phyloP scores from a whole-genome alignment of 2,113 vertebrate species.

The Pelodiscus sinensis region DNA sequence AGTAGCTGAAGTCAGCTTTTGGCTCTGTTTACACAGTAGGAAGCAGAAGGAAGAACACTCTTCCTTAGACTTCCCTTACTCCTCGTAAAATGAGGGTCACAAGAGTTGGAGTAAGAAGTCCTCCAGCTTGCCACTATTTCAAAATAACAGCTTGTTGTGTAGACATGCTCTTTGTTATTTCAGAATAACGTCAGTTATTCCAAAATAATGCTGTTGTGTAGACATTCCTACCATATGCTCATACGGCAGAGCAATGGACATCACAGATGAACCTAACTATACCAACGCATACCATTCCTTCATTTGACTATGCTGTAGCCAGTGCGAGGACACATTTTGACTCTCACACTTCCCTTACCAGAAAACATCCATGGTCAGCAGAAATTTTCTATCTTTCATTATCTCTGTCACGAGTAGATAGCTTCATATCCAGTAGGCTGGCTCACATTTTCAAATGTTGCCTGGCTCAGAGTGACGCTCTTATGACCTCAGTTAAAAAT shows the following conservation, averaged over 20 bases:
- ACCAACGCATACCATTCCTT: neutral
- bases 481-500: neutral
- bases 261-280: neutral
- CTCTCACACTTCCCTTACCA: neutral
- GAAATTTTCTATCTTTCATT: neutral
- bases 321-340: neutral
- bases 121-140: no score
- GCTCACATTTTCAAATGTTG: neutral
- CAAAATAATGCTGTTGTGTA: no score
- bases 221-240: neutral
- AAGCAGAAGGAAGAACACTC: no score
- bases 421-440: neutral
- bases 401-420: neutral
- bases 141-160: no score
- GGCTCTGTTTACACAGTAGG: no score
- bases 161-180: no score
- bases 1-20: no score
- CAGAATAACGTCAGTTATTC: no score
- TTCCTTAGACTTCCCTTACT: no score
- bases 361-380: neutral
- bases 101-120: no score
- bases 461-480: neutral
- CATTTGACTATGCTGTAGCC: neutral
- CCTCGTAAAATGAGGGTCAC: no score
- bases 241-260: neutral